These are phyloP conservation scores for Chaunax sp. DNA, from an alignment of 2,797 vertebrate species.

Conservation along the genomic window DNA sequence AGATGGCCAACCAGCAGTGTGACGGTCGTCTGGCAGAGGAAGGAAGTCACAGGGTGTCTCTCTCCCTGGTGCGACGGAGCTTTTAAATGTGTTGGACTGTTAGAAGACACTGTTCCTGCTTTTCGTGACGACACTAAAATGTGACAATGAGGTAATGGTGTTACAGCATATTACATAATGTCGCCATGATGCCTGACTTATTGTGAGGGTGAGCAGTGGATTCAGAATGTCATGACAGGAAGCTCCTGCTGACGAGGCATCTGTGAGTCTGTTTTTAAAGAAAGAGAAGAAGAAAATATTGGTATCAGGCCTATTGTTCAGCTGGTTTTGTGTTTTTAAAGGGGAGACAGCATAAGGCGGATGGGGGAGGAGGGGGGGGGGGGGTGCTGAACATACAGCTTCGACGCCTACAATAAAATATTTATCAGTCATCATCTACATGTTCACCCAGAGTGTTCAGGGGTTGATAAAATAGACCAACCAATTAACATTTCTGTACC, in stretches of 20 bases:
- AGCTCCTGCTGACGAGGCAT: constrained; percentile 87
- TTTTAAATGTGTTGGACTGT: constrained; percentile 45
- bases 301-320: constrained; percentile 85
- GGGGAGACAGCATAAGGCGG: constrained; percentile 78
- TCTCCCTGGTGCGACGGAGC: constrained; percentile 33
- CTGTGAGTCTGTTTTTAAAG: constrained; percentile 83
- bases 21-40: constrained; percentile 55
- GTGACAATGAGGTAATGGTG: constrained; percentile 76
- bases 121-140: constrained; percentile 33
- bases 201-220: constrained; percentile 81
- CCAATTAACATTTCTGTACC: constrained; percentile 73
- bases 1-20: constrained; percentile 91
- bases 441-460: constrained; percentile 56
- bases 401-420: constrained; percentile 89
- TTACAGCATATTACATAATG: constrained; percentile 79
- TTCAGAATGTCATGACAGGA: constrained; percentile 79
- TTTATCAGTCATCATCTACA: constrained; percentile 83
- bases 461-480: constrained; percentile 78
- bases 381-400: constrained; percentile 70
- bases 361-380: constrained; percentile 80
- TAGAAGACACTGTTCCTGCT: constrained; percentile 50
- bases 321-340: constrained; percentile 76
- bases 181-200: constrained; percentile 63
- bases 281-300: constrained; percentile 51
- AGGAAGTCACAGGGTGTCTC: constrained; percentile 61